Conservation (phyloP, 1,140 invertebrate genomes). For the Drosophila nikananu region DNA sequence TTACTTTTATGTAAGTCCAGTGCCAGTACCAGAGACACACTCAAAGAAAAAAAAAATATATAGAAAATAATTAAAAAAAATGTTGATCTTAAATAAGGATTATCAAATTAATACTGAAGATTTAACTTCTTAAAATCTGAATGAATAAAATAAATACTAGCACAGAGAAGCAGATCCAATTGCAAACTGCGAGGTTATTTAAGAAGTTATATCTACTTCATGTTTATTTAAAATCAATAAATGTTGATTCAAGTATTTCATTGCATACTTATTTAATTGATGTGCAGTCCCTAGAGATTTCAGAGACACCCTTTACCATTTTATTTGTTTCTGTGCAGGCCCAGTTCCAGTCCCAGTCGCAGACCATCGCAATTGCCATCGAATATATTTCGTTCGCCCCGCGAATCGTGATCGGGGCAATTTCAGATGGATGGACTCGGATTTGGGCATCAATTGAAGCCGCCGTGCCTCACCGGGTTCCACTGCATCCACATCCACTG, state of each 20-base stretch:
- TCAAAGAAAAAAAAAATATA: not conserved
- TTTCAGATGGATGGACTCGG: constrained; percentile 61
- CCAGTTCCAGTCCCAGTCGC: constrained; percentile 27
- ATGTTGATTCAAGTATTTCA: not conserved
- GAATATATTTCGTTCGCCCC: constrained; percentile 60
- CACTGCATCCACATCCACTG: constrained; percentile 20
- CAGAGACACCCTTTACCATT: not conserved
- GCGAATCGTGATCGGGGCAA: constrained; percentile 77
- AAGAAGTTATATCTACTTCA: too few species aligned
- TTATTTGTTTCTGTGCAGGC: constrained; percentile 5
- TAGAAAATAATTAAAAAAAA: not conserved
- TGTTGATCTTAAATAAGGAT: too few species aligned
- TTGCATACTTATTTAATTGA: not conserved
- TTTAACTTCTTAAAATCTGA: too few species aligned
- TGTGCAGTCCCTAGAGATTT: not conserved
- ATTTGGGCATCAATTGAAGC: constrained; percentile 78
- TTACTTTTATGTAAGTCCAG: constrained; percentile 83
- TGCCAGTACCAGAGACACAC: not conserved
- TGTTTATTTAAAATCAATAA: too few species aligned
- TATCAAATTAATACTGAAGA: too few species aligned
- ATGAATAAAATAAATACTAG: too few species aligned
- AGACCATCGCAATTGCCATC: constrained; percentile 47
- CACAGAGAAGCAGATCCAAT: not conserved
- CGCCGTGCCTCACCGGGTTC: constrained; percentile 39
- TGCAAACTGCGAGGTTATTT: not conserved